Evolutionary conservation across 2,113 vertebrate genomes (phyloP), one percentile per base, ranked within the genome.

Genomic region (Sapajus apella): DNA sequence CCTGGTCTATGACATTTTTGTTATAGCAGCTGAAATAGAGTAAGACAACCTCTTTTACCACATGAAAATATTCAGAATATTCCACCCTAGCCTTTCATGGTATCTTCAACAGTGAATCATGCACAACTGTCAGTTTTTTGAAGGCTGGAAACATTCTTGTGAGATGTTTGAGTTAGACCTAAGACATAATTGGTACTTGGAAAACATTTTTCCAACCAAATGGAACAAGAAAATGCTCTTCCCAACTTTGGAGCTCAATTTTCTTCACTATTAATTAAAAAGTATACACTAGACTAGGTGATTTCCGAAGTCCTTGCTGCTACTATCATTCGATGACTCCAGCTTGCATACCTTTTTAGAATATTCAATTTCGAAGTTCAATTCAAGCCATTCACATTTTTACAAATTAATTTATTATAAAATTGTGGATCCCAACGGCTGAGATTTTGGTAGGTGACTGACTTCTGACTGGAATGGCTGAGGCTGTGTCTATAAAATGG

Each of bases 381-480:
- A 56, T 95, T 80, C 32, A 92, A 96, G 23, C 18, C 85, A 91
- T 88, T 95, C 37, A 88, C 47, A 79, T 92, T 73, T 95, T 88
- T 83, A 18, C 55, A 96, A 55, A 94, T 92, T 96, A 87, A 91
- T 83, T 82, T 68, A 76, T 90, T 87, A 95, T 40, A 73, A 73
- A 72, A 10, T 66, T 56, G 56, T 87, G 35, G 75, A 17, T 80
- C 66, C 92, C 66, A 18, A 76, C 81, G 91, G 76, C 93, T 86
- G 85, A 87, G 61, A 75, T 17, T 82, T 84, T 82, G 45, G 84
- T 84, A 70, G 52, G 55, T 80, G 37, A 37, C 76, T 72, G 56
- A 81, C 45, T 96, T 86, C 90, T 92, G 64, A 61, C 90, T 96
- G 30, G 12, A 93, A 80, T 18, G 50, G 61, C 87, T 92, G 45